Evolutionary conservation across 2,888 invertebrate species (phyloP).

Genomic region (Drosophila engyochracea): DNA sequence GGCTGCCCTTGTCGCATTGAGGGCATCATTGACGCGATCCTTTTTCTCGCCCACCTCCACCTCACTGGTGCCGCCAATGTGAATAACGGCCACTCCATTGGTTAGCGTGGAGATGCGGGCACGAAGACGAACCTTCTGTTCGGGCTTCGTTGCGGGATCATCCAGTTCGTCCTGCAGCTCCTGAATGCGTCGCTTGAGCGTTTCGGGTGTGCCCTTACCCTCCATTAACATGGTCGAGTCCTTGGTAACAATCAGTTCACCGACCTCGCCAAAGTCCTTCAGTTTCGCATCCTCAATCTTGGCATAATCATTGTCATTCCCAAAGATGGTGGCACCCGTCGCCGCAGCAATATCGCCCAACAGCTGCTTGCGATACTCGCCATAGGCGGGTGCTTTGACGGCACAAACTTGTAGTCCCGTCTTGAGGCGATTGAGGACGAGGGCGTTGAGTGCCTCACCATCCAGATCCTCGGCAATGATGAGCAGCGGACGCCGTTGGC

Average conservation of each 20-base stretch:
- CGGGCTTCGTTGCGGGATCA: conserved; percentile 93
- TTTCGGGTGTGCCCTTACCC: conserved; percentile 92
- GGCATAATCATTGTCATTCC: conserved; percentile 95
- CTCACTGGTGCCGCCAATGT: conserved; percentile 95
- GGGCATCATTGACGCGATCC: conserved; percentile 96
- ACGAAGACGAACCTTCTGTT: conserved; percentile 97
- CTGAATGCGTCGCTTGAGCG: conserved; percentile 92
- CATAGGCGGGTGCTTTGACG: conserved; percentile 98
- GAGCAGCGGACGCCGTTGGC: conserved; percentile 95
- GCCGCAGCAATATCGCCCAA: conserved; percentile 97
- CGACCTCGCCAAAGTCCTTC: conserved; percentile 93
- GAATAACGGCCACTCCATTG: conserved; percentile 92
- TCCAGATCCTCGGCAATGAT: conserved; percentile 98
- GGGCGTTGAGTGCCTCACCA: conserved; percentile 96
- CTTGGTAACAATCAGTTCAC: conserved; percentile 96
- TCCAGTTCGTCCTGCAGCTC: conserved; percentile 95
- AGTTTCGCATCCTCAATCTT: conserved; percentile 94
- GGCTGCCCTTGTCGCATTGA: conserved; percentile 97
- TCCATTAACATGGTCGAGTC: conserved; percentile 91
- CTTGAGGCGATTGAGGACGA: conserved; percentile 96
- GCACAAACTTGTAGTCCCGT: conserved; percentile 97
- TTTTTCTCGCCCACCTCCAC: conserved; percentile 98
- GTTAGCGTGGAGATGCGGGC: conserved; percentile 96
- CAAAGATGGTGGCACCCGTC: conserved; percentile 96
- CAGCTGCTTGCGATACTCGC: conserved; percentile 96